These are phyloP conservation scores for Cremastinae sp. DNA, from an alignment of 2,888 invertebrate genomes.

Conservation along the genomic window DNA sequence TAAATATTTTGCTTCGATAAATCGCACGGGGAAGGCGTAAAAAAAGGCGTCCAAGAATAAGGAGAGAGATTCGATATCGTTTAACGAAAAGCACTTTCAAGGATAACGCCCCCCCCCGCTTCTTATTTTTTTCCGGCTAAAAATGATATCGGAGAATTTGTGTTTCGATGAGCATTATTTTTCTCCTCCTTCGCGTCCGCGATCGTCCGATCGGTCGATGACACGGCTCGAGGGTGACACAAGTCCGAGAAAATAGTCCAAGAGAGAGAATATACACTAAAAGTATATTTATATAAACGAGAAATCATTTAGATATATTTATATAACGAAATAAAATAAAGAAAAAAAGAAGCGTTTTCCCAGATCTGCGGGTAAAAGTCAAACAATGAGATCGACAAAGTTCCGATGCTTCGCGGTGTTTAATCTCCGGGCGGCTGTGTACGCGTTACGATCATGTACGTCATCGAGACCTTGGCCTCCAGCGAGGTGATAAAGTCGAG, in stretches of 20 bases:
- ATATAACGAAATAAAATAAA: too few relatives aligned
- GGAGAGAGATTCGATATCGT: background rate
- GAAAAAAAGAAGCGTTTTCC: background rate
- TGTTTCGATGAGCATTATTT: slow-evolving; percentile 36
- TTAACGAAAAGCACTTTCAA: slow-evolving; percentile 17
- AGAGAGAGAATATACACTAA: background rate
- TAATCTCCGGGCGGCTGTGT: slow-evolving; percentile 55
- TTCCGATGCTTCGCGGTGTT: slow-evolving; percentile 4
- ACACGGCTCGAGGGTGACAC: slow-evolving; percentile 30
- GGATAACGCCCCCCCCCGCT: slow-evolving; percentile 42
- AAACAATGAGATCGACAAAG: slow-evolving; percentile 29
- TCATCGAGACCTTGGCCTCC: slow-evolving; percentile 71
- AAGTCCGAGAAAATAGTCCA: background rate
- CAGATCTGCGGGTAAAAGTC: slow-evolving; percentile 5
- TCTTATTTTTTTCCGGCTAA: slow-evolving; percentile 33
- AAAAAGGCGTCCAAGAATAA: background rate
- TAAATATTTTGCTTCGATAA: slow-evolving; percentile 37
- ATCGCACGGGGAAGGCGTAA: slow-evolving; percentile 9
- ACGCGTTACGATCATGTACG: slow-evolving; percentile 54
- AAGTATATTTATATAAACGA: slow-evolving; percentile 9
- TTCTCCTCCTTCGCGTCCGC: too few relatives aligned
- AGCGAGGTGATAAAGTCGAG: slow-evolving; percentile 68
- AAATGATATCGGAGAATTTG: slow-evolving; percentile 37
- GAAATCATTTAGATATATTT: too few relatives aligned
- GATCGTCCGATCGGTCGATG: slow-evolving; percentile 58